Evolutionary conservation across 2,888 invertebrate species (phyloP), one percentile per base, ranked within the genome.

Genomic region (Therioaphis trifolii): DNA sequence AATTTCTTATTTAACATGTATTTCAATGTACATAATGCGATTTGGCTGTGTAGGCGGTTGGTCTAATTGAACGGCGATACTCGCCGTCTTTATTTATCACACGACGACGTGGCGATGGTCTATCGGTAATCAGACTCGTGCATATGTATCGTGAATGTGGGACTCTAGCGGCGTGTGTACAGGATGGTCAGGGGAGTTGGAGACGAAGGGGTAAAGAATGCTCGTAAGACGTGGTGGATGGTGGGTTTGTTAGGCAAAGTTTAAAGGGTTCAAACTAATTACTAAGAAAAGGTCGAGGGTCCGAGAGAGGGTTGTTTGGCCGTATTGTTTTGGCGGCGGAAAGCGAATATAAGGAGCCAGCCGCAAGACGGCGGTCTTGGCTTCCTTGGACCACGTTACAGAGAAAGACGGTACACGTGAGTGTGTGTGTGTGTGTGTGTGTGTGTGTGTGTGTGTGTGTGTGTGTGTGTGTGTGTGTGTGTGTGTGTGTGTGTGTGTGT

Each of bases 251-350:
- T 82, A 82, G 72, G 80, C 80, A 82, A 82, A 82, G 80, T 82
- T 82, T 82, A 82, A 82, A 82, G 80, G 80, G 80, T 82, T 82
- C 80, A 82, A 82, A 82, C 80, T 82, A 82, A 82, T 82, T 82
- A 82, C 80, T 82, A 82, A 82, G 80, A 82, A 82, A 82, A 82
- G 80, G 80, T 82, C 80, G 80, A 82, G 80, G 80, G 80, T 82
- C 80, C 80, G 80, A 82, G 72, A 82, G 80, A 82, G 80, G 80
- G 80, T 82, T 49, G 72, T 63, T 61, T 61, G 80, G 80, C 61
- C 63, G 80, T 72, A 82, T 82, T 82, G 80, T 82, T 82, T 82
- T 63, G 80, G 80, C 21, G 72, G 80, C 35, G 72, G 49, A 46
- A 27, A 52, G 79, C 69, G 79, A 61, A 46, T 79, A 79, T 72